Conservation (phyloP, 2,888 invertebrate genomes). For the Cataglyphis cursor region DNA sequence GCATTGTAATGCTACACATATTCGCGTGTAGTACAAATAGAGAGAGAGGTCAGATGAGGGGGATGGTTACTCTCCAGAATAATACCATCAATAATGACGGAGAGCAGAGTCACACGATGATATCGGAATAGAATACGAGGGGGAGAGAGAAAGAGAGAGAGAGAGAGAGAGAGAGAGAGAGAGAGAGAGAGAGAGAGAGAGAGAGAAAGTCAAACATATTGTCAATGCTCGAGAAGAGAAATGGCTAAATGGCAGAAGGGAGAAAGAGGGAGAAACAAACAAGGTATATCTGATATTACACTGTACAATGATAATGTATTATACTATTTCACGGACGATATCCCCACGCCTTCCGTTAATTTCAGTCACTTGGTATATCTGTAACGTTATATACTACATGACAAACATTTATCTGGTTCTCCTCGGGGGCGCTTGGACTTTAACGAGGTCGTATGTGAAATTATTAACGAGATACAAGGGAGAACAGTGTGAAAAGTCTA, state of each 20-base stretch:
- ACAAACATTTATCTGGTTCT: conserved; percentile 59
- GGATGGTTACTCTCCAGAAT: conserved; percentile 36
- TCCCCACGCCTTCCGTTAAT: conserved; percentile 61
- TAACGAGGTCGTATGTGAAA: conserved; percentile 12
- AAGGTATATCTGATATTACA: conserved; percentile 59
- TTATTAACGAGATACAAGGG: conserved; percentile 8
- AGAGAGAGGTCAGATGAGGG: conserved; percentile 8
- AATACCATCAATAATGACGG: conserved; percentile 65
- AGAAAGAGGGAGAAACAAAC: neutral
- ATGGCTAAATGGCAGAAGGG: conserved; percentile 16
- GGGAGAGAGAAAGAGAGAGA: conserved; percentile 22
- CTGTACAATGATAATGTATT: conserved; percentile 66
- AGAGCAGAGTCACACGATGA: conserved; percentile 40
- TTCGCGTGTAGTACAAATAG: conserved; percentile 36
- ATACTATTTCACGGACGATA: conserved; percentile 67
- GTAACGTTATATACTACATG: conserved; percentile 48
- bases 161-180: neutral
- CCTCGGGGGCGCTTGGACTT: neutral
- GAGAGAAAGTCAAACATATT: conserved; percentile 1
- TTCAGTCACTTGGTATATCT: conserved; percentile 53
- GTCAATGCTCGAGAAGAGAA: neutral
- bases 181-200: too few species aligned
- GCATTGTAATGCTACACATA: neutral
- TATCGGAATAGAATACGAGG: conserved; percentile 5
- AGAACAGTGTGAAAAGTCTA: conserved; percentile 9